These are phyloP conservation scores for Mnemiopsis leidyi DNA, from an alignment of 37 sponge, comb jelly and placozoan genomes.

Conservation along the genomic window DNA sequence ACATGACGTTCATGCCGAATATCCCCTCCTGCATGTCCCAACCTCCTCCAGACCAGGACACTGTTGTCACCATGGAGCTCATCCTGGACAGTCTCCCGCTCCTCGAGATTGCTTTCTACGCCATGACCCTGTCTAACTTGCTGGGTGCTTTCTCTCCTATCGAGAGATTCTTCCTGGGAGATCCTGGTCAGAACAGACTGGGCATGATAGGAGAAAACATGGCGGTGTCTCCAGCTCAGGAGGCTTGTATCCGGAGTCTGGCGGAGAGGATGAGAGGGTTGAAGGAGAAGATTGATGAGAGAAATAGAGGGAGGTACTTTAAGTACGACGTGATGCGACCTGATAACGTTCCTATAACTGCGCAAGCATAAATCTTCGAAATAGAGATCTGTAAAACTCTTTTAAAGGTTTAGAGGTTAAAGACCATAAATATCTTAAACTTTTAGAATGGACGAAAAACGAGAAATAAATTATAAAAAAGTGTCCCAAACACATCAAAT, in stretches of 20 bases:
- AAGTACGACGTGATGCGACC: not conserved
- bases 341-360: not conserved
- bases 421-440: too few species aligned
- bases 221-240: slow-evolving; percentile 2
- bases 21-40: not conserved
- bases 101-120: not conserved
- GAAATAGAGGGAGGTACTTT: not conserved
- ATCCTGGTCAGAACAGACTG: not conserved
- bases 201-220: slow-evolving; percentile 3
- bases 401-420: too few species aligned
- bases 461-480: too few species aligned
- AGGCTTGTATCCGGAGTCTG: not conserved
- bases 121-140: not conserved
- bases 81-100: not conserved
- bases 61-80: not conserved
- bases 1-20: not conserved
- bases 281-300: not conserved
- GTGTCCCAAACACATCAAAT: too few species aligned
- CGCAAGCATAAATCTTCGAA: not conserved
- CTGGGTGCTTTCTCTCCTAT: not conserved
- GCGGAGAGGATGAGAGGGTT: not conserved
- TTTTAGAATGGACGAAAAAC: too few species aligned
- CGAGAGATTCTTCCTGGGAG: not conserved
- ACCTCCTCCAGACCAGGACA: not conserved
- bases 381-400: too few species aligned